These are phyloP conservation scores for Syngnathoides biaculeatus DNA, from an alignment of 2,113 vertebrate genomes.

Conservation along the genomic window DNA sequence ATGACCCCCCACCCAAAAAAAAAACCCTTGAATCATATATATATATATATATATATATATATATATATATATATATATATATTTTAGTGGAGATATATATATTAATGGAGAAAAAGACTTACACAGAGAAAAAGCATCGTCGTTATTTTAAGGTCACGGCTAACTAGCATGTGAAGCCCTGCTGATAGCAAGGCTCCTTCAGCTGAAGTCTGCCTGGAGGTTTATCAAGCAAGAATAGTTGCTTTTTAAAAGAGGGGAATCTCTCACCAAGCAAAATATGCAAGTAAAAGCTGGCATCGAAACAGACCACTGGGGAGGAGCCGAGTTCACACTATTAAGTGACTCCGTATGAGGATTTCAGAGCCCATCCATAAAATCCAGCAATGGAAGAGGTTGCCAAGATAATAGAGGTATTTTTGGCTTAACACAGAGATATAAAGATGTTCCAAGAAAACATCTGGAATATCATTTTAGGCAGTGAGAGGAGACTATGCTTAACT, in stretches of 20 bases:
- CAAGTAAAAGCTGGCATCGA: constrained; percentile 14
- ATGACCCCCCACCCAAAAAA: too few species aligned
- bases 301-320: background rate
- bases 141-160: constrained; percentile 27
- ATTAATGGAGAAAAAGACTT: background rate
- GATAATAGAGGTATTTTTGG: background rate
- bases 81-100: too few species aligned
- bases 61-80: too few species aligned
- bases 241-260: constrained; percentile 35
- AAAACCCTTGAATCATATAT: too few species aligned
- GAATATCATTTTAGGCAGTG: background rate
- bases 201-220: constrained; percentile 14
- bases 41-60: too few species aligned
- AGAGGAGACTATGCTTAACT: background rate
- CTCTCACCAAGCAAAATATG: constrained; percentile 22
- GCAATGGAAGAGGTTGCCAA: too few species aligned
- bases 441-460: background rate
- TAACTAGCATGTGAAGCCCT: constrained; percentile 60
- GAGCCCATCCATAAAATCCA: background rate
- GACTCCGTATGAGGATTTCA: background rate
- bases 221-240: constrained; percentile 29
- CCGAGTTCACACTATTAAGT: background rate
- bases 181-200: constrained; percentile 29
- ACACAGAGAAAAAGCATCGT: background rate
- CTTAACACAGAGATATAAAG: background rate